Base-by-base conservation (phyloP, 2,888 invertebrate species). In the Pseudococcus longispinus region DNA sequence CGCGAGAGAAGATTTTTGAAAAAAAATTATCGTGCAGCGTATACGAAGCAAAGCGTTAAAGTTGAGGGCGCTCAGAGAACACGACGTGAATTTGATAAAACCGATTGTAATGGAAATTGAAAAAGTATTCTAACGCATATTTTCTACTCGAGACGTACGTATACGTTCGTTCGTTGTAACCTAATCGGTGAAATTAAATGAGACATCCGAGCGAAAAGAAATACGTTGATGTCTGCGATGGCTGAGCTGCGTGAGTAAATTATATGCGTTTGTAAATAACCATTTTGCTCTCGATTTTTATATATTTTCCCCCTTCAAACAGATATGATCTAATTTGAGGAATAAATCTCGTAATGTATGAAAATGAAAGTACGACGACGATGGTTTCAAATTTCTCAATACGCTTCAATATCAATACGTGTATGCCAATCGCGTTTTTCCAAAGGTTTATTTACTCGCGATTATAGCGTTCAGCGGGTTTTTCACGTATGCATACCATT, bases 351-450 rank as follows among this genome's bases (percentile, higher is more conserved):
- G 23, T 60, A 60, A 60, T 60, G 23, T 60, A 60, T 60, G 60
- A 9, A 60, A 60, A 60, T 8, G 60, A 60, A 60, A 60, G 9
- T 23, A 60, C 13, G 11, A 60, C 51, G n/a, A 51, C 23, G 60
- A 23, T 60, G 60, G 60, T 60, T 60, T 60, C 60, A 60, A 60
- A 60, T 60, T 60, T 60, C 60, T 60, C 9, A 60, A 60, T 60
- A 60, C 13, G 20, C 23, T 55, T 55, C 55, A n/a, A 55, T 55
- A 55, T 55, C n/a, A 15, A 46, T 46, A 15, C 15, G 13, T n/a
- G 60, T 60, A 23, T 23, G 60, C 23, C 9, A 9, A 60, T 60
- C 60, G 23, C 6, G 23, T 60, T 20, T 60, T 60, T 60, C 9
- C 20, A 60, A 60, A 60, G 60, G 60, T 23, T 60, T 60, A 60